These are phyloP conservation scores for Pseudonaja textilis DNA, from an alignment of 2,113 vertebrate species.

Conservation along the genomic window DNA sequence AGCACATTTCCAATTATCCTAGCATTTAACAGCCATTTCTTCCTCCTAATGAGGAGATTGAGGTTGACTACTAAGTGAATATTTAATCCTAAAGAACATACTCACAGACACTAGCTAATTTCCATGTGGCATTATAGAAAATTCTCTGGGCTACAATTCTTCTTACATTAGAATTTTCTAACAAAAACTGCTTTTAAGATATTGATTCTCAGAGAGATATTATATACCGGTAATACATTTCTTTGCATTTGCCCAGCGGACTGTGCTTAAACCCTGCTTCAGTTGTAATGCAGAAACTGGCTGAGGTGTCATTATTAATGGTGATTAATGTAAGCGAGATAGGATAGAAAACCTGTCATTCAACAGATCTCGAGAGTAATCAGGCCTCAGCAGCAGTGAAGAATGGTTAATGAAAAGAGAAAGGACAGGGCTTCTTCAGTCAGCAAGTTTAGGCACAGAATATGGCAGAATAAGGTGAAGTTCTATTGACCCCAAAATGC, in stretches of 20 bases:
- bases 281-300: neutral
- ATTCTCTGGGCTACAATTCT: neutral
- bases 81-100: neutral
- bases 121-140: neutral
- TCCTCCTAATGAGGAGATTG: neutral
- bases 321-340: neutral
- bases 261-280: neutral
- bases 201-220: neutral
- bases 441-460: neutral
- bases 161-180: neutral
- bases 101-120: neutral
- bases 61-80: neutral
- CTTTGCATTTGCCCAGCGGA: neutral
- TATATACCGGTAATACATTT: conserved; percentile 4
- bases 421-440: neutral
- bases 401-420: neutral
- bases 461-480: neutral
- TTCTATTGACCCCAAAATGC: neutral
- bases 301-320: neutral
- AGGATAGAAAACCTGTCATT: neutral
- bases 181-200: neutral
- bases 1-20: neutral
- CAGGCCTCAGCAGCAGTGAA: neutral
- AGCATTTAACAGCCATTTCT: neutral
- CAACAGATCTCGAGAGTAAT: neutral